Evolutionary conservation across 2,888 invertebrate genomes (phyloP), one percentile per base, ranked within the genome.

Genomic region (Phymatocera aterrima): DNA sequence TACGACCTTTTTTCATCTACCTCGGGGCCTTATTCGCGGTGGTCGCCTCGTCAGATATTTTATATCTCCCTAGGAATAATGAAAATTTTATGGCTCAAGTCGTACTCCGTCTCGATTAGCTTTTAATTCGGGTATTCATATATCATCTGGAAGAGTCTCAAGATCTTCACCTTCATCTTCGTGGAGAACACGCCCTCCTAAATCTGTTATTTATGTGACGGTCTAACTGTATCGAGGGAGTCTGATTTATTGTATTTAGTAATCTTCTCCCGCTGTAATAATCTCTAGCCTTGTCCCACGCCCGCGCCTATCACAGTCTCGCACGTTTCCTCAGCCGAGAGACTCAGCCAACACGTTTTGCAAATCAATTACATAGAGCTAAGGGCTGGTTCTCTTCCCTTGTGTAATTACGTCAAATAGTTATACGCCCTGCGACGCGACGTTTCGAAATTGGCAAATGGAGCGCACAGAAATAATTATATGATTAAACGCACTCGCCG

Each of bases 41-140:
- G n/a, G 48, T 34, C 72, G 68, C 68, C 43, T 46, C 68, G 37
- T 64, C 21, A 18, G 34, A 21, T 64, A 64, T 64, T 64, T 64
- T 18, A 64, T n/a, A n/a, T 37, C n/a, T 37, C 12, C 18, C 51
- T 18, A 5, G 40, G 46, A 12, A 68, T 68, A 68, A 68, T 68
- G 68, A 68, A 68, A 68, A 68, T 68, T 46, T 68, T 68, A 43
- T 68, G 24, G 68, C 43, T 31, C 28, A 1, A 46, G 28, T 43
- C 68, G 15, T 46, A 37, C 64, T 64, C 18, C 34, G 31, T 18
- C 6, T 37, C 37, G 64, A 6, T 37, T 34, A 64, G 12, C 18
- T 5, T 64, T 18, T 37, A 46, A 12, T 12, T 46, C 0, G 46
- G 15, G 46, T 3, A 46, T 21, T n/a, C n/a, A 51, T 51, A 51